Evolutionary conservation across 2,797 vertebrate genomes (phyloP), one percentile per base, ranked within the genome.

Genomic region (Cyprinodon diabolis): DNA sequence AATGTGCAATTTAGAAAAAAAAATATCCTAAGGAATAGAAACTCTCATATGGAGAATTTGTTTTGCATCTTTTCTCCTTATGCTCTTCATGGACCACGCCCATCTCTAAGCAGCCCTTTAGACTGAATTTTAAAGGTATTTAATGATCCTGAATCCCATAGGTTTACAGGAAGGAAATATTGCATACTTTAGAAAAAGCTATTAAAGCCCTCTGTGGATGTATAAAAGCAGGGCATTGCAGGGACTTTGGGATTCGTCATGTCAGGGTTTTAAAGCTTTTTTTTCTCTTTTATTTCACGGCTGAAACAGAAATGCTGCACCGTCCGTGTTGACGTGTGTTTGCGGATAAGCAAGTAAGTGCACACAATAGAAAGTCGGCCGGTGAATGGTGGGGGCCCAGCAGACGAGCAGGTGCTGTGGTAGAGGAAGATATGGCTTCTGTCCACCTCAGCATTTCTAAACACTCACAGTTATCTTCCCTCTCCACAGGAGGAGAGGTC

Each of bases 361-460:
- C 76, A 81, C 71, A 90, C 75, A 85, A 87, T 77, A 82, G 79
- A 85, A 89, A 92, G 83, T 87, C 81, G 77, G 87, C 84, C 87
- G 88, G 85, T 89, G 83, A 90, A 91, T 82, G 74, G 86, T 75
- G 82, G 84, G 83, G 84, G 79, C 85, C 85, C 70, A 77, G 66
- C 85, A 75, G 79, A 80, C 83, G 69, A 82, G 71, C 89, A 90
- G 84, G 92, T 91, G 91, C 83, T 92, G 90, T 89, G 92, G 88
- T 87, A 81, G 84, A 87, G 74, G 77, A 90, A 90, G 93, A 93
- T 94, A 94, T 78, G 86, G 90, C 92, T 93, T 92, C 85, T 88
- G 91, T 93, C 92, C 91, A 93, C 90, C 92, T 93, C 86, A 93
- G 94, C 92, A 87, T 89, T 91, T 94, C 90, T 86, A 90, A 93